These are phyloP conservation scores for Lamprologus callipterus DNA, from an alignment of 2,113 vertebrate species.

Conservation along the genomic window DNA sequence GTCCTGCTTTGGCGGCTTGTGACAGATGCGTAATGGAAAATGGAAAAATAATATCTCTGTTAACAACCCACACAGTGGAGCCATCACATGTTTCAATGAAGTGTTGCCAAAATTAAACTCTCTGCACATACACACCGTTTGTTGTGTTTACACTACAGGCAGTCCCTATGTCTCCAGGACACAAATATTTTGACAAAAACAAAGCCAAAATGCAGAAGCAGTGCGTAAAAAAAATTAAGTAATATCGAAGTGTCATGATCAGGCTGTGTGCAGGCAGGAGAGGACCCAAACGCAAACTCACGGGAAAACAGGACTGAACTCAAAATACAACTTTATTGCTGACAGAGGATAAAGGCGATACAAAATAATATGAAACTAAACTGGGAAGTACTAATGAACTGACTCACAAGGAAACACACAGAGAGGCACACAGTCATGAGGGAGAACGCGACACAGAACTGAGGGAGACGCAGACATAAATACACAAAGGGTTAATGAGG, in stretches of 20 bases:
- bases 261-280: too few relatives aligned
- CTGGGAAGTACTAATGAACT: too few relatives aligned
- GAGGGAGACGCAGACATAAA: too few relatives aligned
- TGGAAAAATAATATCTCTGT: conserved; percentile 11
- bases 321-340: too few relatives aligned
- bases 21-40: conserved; percentile 36
- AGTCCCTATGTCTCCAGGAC: neutral
- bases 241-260: neutral
- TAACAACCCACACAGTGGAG: neutral
- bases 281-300: too few relatives aligned
- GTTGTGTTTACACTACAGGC: neutral
- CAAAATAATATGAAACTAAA: too few relatives aligned
- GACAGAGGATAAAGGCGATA: too few relatives aligned
- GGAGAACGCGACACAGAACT: too few relatives aligned
- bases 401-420: too few relatives aligned
- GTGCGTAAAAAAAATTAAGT: neutral
- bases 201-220: neutral
- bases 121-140: neutral
- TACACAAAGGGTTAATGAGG: too few relatives aligned
- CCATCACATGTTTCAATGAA: neutral
- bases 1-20: neutral
- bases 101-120: neutral
- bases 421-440: too few relatives aligned
- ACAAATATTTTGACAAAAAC: neutral
- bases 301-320: fast-evolving